Evolutionary conservation across 2,797 vertebrate genomes (phyloP).

Genomic region (Etheostoma perlongum): DNA sequence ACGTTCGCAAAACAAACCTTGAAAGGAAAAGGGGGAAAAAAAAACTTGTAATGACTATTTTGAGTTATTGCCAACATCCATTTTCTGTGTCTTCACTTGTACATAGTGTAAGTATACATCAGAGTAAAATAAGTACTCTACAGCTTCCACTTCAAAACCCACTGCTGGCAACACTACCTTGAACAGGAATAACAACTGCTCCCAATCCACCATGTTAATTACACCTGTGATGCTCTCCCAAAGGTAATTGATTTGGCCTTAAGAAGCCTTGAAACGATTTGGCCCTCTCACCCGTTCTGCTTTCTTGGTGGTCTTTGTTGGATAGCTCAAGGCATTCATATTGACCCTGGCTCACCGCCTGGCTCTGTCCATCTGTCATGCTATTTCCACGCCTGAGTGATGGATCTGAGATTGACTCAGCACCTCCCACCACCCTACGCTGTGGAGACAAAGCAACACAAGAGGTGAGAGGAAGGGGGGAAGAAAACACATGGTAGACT

Average conservation of each 20-base stretch:
- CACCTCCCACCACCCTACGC: conserved; percentile 38
- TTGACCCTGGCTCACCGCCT: conserved; percentile 71
- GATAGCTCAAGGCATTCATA: conserved; percentile 79
- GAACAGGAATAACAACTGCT: conserved; percentile 20
- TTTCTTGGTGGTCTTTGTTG: conserved; percentile 59
- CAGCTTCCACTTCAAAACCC: background rate
- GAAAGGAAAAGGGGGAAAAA: background rate
- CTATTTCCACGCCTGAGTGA: conserved; percentile 68
- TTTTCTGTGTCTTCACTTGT: background rate
- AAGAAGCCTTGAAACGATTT: conserved; percentile 13
- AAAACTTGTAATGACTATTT: background rate
- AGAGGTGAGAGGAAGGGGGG: conserved; percentile 26
- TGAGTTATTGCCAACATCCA: background rate
- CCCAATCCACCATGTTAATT: conserved; percentile 1
- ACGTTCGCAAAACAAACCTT: conserved; percentile 89
- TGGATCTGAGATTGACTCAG: conserved; percentile 62
- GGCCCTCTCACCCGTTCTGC: conserved; percentile 81
- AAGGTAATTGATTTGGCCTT: conserved; percentile 40
- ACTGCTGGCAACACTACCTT: background rate
- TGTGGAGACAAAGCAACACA: conserved; percentile 62
- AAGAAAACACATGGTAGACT: background rate
- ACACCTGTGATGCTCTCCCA: conserved; percentile 15
- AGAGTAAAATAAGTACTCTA: background rate
- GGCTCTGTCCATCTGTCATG: conserved; percentile 57
- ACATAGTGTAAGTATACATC: no score